Evolutionary conservation across 2,888 invertebrate species (phyloP).

Genomic region (Leuctra nigra): DNA sequence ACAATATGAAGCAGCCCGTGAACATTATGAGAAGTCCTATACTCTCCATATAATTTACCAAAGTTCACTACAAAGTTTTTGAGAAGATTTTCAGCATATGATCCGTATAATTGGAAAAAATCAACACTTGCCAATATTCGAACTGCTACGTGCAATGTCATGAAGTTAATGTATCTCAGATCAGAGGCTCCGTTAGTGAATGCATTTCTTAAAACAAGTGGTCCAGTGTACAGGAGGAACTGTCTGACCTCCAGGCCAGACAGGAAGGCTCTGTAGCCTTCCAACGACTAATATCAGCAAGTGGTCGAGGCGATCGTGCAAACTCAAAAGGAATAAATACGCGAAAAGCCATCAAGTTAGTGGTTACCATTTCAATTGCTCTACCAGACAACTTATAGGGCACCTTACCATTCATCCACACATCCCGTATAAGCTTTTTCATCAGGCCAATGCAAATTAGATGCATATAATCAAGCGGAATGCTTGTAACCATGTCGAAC

Average conservation of each 20-base stretch:
- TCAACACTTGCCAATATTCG: slow-evolving; percentile 29
- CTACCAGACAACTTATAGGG: slow-evolving; percentile 16
- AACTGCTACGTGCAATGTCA: slow-evolving; percentile 28
- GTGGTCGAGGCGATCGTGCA: slow-evolving; percentile 31
- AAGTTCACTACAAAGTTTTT: slow-evolving; percentile 30
- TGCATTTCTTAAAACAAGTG: slow-evolving; percentile 29
- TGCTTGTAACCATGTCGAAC: slow-evolving; percentile 18
- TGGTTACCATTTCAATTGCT: slow-evolving; percentile 5
- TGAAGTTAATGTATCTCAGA: slow-evolving; percentile 30
- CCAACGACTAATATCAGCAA: slow-evolving; percentile 32
- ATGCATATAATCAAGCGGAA: slow-evolving; percentile 28
- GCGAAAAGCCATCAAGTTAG: slow-evolving; percentile 10
- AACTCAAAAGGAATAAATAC: slow-evolving; percentile 30
- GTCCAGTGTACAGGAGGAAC: slow-evolving; percentile 33
- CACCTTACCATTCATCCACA: slow-evolving; percentile 25
- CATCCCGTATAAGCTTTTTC: slow-evolving; percentile 20
- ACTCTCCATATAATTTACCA: slow-evolving; percentile 30
- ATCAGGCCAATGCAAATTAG: slow-evolving; percentile 24
- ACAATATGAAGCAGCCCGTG: slow-evolving; percentile 32
- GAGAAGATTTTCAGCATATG: slow-evolving; percentile 30
- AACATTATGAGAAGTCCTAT: slow-evolving; percentile 32
- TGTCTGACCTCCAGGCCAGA: too few relatives aligned
- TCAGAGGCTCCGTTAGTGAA: slow-evolving; percentile 18
- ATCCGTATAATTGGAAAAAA: slow-evolving; percentile 27
- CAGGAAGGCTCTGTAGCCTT: slow-evolving; percentile 36